Base-by-base conservation (phyloP, 2,797 vertebrate genomes). In the Microctenopoma lineatum region DNA sequence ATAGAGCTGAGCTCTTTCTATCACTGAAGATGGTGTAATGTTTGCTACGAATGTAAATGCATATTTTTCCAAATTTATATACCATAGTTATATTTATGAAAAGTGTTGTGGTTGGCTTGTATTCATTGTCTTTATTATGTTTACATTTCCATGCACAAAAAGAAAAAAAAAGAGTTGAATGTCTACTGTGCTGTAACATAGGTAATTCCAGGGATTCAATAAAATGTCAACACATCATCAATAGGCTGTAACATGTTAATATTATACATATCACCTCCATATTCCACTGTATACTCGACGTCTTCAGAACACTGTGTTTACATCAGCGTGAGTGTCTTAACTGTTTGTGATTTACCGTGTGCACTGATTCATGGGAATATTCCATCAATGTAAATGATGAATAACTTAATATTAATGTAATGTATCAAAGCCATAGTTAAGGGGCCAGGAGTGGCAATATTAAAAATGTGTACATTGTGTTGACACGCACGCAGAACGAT, bases 51-150 rank as follows among this genome's bases (percentile, higher is more conserved):
- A 91, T 92, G 90, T 92, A 92, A 91, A 92, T 92, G 90, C 87
- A 84, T 93, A 93, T 93, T 93, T 93, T 93, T 92, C 81, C 85
- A 93, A 81, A 86, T 92, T 93, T 92, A 80, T 93, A 93, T 86
- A 84, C 81, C 88, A 92, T 91, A 92, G 86, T 91, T 91, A 79
- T 92, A 92, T 93, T 92, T 92, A 84, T 92, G 85, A 83, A 77
- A 89, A 55, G 79, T 92, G 75, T 82, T 77, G 82, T 89, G 70
- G 79, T 86, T 64, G 63, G 79, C 65, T 74, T 81, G 76, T 84
- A 78, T 78, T 76, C 55, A 68, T 76, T 71, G 18, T 81, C 64
- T 75, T 86, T 52, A 38, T 85, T 75, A 58, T 75, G 84, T 91
- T 92, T 85, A 90, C 82, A 86, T 85, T 55, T 36, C 72, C 72